These are phyloP conservation scores for Resseliella maxima DNA, from an alignment of 2,888 invertebrate genomes.

Conservation along the genomic window DNA sequence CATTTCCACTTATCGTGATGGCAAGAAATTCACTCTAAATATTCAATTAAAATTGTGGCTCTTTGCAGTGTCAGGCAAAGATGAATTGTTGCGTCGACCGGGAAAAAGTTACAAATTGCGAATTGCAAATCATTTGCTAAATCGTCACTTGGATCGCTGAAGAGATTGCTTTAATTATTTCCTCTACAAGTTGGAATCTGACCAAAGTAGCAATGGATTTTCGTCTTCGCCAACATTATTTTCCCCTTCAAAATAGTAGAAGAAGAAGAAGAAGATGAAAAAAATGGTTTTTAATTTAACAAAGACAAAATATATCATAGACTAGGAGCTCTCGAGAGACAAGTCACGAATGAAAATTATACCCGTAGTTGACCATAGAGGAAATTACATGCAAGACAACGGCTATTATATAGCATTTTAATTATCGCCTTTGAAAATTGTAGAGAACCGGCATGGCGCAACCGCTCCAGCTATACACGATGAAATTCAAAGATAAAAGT, in stretches of 20 bases:
- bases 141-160: neutral
- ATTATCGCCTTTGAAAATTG: slow-evolving; percentile 55
- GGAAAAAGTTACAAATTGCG: neutral
- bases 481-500: slow-evolving; percentile 52
- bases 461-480: neutral
- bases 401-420: slow-evolving; percentile 48
- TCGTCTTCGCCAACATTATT: neutral
- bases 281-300: slow-evolving; percentile 3
- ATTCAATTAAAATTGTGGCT: slow-evolving; percentile 20
- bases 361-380: slow-evolving; percentile 34
- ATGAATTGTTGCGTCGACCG: neutral
- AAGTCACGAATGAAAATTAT: slow-evolving; percentile 55
- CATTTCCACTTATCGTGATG: neutral
- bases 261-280: neutral
- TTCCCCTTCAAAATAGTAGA: neutral
- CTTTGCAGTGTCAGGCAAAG: neutral
- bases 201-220: neutral
- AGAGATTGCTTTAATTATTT: neutral
- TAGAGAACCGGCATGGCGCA: neutral
- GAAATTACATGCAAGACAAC: slow-evolving; percentile 48
- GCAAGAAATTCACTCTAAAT: neutral
- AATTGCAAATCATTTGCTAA: slow-evolving; percentile 12
- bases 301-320: slow-evolving; percentile 54
- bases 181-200: neutral
- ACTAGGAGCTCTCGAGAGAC: slow-evolving; percentile 40